Evolutionary conservation across 2,888 invertebrate species (phyloP).

Genomic region (Ophion ellenae): DNA sequence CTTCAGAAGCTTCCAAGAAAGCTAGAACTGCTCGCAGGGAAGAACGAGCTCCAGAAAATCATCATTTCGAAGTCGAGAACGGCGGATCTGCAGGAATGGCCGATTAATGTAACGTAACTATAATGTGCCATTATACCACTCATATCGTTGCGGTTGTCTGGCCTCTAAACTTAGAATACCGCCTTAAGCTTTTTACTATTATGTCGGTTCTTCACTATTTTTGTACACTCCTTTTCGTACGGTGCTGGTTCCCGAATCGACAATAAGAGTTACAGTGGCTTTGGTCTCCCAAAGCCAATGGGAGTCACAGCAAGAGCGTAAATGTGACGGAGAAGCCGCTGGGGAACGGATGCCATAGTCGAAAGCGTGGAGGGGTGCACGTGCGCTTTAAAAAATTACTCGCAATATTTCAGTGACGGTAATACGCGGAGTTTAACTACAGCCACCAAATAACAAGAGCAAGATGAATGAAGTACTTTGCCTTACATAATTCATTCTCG

Average conservation of each 20-base stretch:
- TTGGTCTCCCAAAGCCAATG: neutral
- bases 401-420: slow-evolving; percentile 78
- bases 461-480: slow-evolving; percentile 82
- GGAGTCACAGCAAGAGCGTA: neutral
- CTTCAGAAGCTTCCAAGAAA: too few species aligned
- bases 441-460: slow-evolving; percentile 80
- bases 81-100: too few species aligned
- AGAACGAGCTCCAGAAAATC: too few species aligned
- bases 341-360: slow-evolving; percentile 16
- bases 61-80: too few species aligned
- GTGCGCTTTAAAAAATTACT: slow-evolving; percentile 78
- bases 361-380: slow-evolving; percentile 66
- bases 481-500: slow-evolving; percentile 80
- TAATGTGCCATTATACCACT: too few species aligned
- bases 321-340: neutral
- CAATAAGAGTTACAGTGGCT: neutral
- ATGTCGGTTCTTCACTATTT: too few species aligned
- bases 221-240: neutral
- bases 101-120: too few species aligned
- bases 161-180: too few species aligned
- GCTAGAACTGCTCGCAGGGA: too few species aligned
- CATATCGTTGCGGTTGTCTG: too few species aligned
- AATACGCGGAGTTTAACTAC: slow-evolving; percentile 79
- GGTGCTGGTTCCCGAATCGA: neutral
- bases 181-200: too few species aligned